phyloP scores from a whole-genome alignment of 2,113 vertebrate genomes.

The Peromyscus californicus region DNA sequence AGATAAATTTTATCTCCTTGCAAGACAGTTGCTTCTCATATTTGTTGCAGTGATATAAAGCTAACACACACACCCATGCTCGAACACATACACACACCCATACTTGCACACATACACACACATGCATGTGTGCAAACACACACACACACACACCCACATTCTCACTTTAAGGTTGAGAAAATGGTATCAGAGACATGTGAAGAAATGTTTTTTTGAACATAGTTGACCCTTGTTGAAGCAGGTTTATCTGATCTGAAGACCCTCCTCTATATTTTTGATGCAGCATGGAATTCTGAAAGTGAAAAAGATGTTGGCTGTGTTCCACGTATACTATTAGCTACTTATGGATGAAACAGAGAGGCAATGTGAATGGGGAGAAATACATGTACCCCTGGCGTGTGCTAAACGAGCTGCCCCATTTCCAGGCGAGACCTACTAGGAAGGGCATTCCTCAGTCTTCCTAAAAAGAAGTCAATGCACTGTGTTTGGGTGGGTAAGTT shows the following conservation, averaged over 20 bases:
- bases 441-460: not conserved
- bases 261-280: not conserved
- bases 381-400: not conserved
- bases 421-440: not conserved
- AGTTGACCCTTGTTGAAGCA: not conserved
- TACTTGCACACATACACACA: not conserved
- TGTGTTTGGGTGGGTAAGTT: not conserved
- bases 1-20: not conserved
- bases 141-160: not conserved
- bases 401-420: not conserved
- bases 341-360: conserved; percentile 9
- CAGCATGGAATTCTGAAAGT: not conserved
- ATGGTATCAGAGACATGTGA: not conserved
- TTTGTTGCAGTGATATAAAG: not conserved
- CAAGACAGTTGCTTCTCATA: not conserved
- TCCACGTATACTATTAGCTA: not conserved
- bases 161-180: not conserved
- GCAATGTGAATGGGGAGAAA: not conserved
- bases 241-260: not conserved
- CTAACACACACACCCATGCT: not conserved
- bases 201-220: not conserved
- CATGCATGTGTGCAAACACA: not conserved
- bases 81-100: not conserved
- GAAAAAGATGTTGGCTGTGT: not conserved
- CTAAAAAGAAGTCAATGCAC: not conserved